Conservation (phyloP, 2,113 vertebrate genomes). For the Xenopus tropicalis region DNA sequence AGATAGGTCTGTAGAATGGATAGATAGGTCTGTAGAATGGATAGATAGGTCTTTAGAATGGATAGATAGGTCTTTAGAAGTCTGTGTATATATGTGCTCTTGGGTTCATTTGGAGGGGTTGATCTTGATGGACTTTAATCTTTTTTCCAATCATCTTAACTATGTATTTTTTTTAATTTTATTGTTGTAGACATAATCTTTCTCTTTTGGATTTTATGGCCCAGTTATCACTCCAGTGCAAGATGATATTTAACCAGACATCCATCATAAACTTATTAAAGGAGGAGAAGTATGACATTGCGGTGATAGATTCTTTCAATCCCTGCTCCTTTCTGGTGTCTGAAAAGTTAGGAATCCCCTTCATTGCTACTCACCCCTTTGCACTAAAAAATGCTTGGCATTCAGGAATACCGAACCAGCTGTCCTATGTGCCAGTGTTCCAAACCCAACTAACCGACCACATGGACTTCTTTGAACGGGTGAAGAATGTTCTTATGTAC, state of each 20-base stretch:
- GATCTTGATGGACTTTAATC: too few relatives aligned
- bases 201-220: slow-evolving; percentile 44
- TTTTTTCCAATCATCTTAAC: too few relatives aligned
- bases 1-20: too few relatives aligned
- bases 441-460: slow-evolving; percentile 49
- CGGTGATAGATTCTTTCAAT: slow-evolving; percentile 57
- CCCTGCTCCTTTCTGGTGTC: slow-evolving; percentile 59
- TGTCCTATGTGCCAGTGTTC: slow-evolving; percentile 55
- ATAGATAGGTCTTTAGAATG: too few relatives aligned
- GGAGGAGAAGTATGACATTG: slow-evolving; percentile 51
- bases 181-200: slow-evolving; percentile 48
- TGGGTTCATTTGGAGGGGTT: too few relatives aligned
- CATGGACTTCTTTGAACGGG: slow-evolving; percentile 58
- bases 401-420: slow-evolving; percentile 43
- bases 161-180: too few relatives aligned
- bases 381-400: slow-evolving; percentile 33
- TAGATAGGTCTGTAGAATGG: too few relatives aligned
- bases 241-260: slow-evolving; percentile 49
- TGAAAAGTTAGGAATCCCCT: slow-evolving; percentile 49
- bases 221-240: slow-evolving; percentile 55
- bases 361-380: slow-evolving; percentile 37
- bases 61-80: too few relatives aligned
- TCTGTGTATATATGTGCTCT: too few relatives aligned
- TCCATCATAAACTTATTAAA: slow-evolving; percentile 53
- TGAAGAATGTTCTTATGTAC: slow-evolving; percentile 57